phyloP scores from a whole-genome alignment of 2,113 vertebrate species.

The Microcebus lehilahytsara region DNA sequence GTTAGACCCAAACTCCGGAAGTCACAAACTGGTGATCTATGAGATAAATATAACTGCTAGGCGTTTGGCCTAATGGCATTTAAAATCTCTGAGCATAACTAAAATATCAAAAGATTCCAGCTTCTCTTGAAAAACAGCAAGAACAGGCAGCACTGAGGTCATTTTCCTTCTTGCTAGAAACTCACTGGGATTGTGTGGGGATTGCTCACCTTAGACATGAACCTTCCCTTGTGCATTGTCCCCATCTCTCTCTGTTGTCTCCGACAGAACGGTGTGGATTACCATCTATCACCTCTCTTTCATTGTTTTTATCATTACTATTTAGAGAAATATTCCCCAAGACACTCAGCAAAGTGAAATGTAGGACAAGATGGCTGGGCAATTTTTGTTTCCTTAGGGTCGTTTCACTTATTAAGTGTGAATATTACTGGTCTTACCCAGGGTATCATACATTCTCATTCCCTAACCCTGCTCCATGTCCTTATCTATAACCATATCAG shows the following conservation, averaged over 20 bases:
- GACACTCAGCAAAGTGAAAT: neutral
- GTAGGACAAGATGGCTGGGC: neutral
- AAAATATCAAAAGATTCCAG: slow-evolving; percentile 42
- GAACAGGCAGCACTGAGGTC: neutral
- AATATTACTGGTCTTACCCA: neutral
- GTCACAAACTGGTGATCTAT: neutral
- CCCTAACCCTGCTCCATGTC: neutral
- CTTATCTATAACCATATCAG: neutral
- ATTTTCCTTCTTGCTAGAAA: neutral
- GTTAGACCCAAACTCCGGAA: neutral
- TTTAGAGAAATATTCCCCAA: neutral
- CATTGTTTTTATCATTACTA: neutral
- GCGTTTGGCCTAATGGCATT: slow-evolving; percentile 16
- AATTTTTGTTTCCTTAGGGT: neutral
- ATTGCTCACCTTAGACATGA: no score
- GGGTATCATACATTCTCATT: neutral
- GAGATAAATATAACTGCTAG: slow-evolving; percentile 8
- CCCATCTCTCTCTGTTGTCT: neutral
- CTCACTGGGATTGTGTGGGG: neutral
- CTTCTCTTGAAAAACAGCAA: slow-evolving; percentile 40
- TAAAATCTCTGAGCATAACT: slow-evolving; percentile 22
- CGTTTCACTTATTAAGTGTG: neutral
- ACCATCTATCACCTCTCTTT: neutral
- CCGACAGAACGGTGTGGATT: neutral
- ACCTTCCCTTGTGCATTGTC: neutral